Base-by-base conservation (phyloP, 35 echinoderm and acorn worm genomes). In the Patiria miniata region DNA sequence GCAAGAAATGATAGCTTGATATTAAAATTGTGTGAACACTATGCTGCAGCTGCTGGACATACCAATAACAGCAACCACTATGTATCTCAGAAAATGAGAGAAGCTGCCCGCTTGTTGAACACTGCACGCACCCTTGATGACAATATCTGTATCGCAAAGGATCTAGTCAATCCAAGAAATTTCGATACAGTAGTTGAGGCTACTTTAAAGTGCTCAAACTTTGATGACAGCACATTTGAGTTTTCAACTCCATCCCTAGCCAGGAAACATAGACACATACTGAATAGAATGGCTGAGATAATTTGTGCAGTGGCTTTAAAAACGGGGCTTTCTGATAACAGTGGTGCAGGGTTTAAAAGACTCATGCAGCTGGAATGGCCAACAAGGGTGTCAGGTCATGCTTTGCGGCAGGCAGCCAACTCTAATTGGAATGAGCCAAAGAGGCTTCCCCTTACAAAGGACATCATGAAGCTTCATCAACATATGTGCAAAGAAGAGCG, bases 391-490 rank as follows among this genome's bases (percentile, higher is more conserved):
- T 80, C 78, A 21, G 37, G 36, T 0, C 78, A 80, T 80, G 78
- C 78, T 2, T 51, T 78, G 50, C 89, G 78, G 8, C 91, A 93
- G 69, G 18, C n/a, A 21, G 29, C 7, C 3, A 40, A 68, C 5
- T 16, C 26, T 12, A 88, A 58, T 38, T 93, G 91, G 77, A 79
- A 86, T 36, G 39, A 61, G 6, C 89, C 89, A 0, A 85, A 79
- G 30, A 44, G 69, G 36, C 34, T 91, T 79, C 89, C 89, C 1
- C 40, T 88, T 37, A 88, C 91, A 5, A 21, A 57, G 51, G 91
- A 88, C 57, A 86, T 61, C 1, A 30, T 93, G 58, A 54, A 77
- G 19, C 38, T 93, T 14, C 82, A 78, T 39, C 10, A 59, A 17
- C 37, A 50, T 21, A 8, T 92, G 22, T 55, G 37, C 26, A 52